Evolutionary conservation across 2,797 vertebrate genomes (phyloP).

Genomic region (Neosalanx taihuensis): DNA sequence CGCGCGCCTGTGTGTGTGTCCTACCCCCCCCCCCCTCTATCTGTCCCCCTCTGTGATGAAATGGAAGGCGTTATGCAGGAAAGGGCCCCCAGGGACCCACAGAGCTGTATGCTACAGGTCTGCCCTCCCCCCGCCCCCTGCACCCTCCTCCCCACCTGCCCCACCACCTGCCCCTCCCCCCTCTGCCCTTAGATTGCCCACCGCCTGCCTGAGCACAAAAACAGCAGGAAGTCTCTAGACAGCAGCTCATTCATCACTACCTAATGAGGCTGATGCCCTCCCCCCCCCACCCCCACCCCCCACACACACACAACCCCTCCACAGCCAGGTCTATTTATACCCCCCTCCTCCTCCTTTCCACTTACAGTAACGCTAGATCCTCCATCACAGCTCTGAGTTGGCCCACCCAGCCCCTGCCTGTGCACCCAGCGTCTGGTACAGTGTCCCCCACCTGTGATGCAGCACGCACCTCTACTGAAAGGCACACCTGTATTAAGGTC

Average conservation of each 20-base stretch:
- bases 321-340: constrained; percentile 23
- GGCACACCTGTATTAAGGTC: constrained; percentile 10
- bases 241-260: constrained; percentile 70
- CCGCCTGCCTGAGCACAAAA: constrained; percentile 41
- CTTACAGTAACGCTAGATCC: constrained; percentile 66
- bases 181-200: constrained; percentile 27
- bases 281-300: constrained; percentile 31
- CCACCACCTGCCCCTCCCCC: background rate
- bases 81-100: constrained; percentile 45
- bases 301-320: constrained; percentile 14
- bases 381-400: constrained; percentile 43
- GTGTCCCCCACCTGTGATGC: background rate
- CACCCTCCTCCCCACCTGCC: background rate
- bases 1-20: background rate
- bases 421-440: constrained; percentile 14
- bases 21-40: background rate
- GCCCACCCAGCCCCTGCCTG: too few species aligned
- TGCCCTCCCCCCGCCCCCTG: background rate
- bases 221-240: constrained; percentile 14
- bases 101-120: constrained; percentile 47
- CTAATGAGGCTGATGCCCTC: constrained; percentile 70
- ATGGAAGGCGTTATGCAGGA: constrained; percentile 55
- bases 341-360: constrained; percentile 24
- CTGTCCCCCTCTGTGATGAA: constrained; percentile 39
- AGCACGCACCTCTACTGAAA: background rate